Evolutionary conservation across 2,113 vertebrate species (phyloP).

Genomic region (Lanius ludovicianus): DNA sequence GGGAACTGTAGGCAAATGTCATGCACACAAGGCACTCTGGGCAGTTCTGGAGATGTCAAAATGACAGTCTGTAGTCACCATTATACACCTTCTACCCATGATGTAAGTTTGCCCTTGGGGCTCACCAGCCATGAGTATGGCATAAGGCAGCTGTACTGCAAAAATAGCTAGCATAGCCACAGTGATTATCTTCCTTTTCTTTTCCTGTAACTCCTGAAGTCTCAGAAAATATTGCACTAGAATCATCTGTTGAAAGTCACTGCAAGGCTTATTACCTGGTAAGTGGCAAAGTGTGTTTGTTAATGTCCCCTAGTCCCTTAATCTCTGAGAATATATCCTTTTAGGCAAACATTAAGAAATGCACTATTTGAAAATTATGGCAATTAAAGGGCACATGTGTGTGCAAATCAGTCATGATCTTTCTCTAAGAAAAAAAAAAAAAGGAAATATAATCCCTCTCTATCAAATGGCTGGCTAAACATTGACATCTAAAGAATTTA

Average conservation of each 20-base stretch:
- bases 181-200: background rate
- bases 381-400: background rate
- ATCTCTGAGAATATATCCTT: background rate
- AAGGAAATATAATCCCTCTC: background rate
- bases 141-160: background rate
- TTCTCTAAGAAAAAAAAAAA: background rate
- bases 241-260: background rate
- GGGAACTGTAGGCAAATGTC: background rate
- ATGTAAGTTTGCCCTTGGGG: background rate
- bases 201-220: background rate
- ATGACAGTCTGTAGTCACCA: background rate
- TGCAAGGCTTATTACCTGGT: background rate
- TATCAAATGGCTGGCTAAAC: background rate
- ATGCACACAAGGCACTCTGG: rapidly evolving
- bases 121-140: background rate
- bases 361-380: background rate
- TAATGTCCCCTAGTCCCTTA: background rate
- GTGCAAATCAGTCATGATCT: background rate
- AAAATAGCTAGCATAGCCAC: background rate
- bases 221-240: background rate
- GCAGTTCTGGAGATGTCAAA: background rate
- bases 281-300: background rate
- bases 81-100: background rate
- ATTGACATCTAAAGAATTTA: background rate
- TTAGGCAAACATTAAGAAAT: background rate